Base-by-base conservation (phyloP, 2,888 invertebrate species). In the Coecobrya sp. region DNA sequence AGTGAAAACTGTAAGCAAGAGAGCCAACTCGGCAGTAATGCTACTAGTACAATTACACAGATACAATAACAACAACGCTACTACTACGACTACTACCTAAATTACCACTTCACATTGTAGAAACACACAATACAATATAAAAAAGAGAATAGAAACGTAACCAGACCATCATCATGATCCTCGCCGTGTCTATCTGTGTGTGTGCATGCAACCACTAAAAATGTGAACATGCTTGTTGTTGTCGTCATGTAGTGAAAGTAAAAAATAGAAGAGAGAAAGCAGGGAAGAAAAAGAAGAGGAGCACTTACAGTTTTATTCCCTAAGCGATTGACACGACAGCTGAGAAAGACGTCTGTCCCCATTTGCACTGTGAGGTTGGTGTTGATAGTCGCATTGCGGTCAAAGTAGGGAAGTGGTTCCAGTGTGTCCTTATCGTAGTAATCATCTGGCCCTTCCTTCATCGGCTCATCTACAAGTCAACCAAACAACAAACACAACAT, bases 331-430 rank as follows among this genome's bases (percentile, higher is more conserved):
- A 95, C 94, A 86, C 93, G 94, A 91, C 95, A 95, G 89, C 93
- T 94, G 88, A 95, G 94, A 92, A 92, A 93, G 93, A 95, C 94
- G 92, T 94, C 94, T 73, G 94, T 94, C 62, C 95, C 95, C 94
- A 94, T 94, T 93, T 95, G 95, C 84, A 95, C 94, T 59, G 95
- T 95, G 59, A 94, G 86, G 89, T 95, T 95, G 73, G 94, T 93
- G 81, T 93, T 93, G 91, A 94, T 89, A 91, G 94, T 95, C 92
- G 94, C 93, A 91, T 94, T 94, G 91, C 93, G 93, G 91, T 95
- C 94, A 91, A 94, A 94, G 82, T 94, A 94, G 52, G 94, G 94
- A 59, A 94, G 93, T 13, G 93, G 91, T 88, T 94, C 95, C 79
- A 93, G 82, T 16, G 94, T 93, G 85, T 93, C 93, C 89, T 93